These are phyloP conservation scores for Cecropterus lyciades DNA, from an alignment of 1,140 invertebrate species.

Conservation along the genomic window DNA sequence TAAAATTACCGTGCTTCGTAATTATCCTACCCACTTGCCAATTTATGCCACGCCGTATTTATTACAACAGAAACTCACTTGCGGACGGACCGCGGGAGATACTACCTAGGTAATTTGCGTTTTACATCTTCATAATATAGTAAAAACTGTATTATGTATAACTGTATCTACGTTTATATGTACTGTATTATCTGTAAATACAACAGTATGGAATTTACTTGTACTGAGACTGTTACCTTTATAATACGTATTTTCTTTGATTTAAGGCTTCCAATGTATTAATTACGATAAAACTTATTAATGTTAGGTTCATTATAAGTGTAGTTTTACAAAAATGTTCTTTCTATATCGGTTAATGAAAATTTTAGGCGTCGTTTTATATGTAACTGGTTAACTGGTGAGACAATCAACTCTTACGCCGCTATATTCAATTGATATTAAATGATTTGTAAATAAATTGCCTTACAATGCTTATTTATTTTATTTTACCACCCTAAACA, in stretches of 20 bases:
- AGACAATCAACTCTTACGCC: constrained; percentile 4
- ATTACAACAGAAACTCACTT: no score
- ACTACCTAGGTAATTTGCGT: not conserved
- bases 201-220: constrained; percentile 8
- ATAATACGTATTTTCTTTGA: constrained; percentile 29
- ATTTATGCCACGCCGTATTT: no score
- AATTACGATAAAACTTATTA: no score
- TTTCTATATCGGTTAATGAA: constrained; percentile 9
- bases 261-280: constrained; percentile 46
- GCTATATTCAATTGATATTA: constrained; percentile 15
- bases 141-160: no score
- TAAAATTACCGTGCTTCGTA: no score
- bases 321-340: constrained; percentile 9
- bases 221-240: constrained; percentile 44
- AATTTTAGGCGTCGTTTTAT: not conserved
- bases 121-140: not conserved
- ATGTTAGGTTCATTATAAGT: not conserved
- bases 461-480: constrained; percentile 5
- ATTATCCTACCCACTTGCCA: no score
- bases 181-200: not conserved
- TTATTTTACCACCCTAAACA: not conserved
- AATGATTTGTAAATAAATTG: constrained; percentile 32
- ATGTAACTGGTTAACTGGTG: constrained; percentile 6
- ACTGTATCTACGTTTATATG: no score
- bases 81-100: no score